These are phyloP conservation scores for Leptogaster cylindrica DNA, from an alignment of 2,888 invertebrate genomes.

Conservation along the genomic window DNA sequence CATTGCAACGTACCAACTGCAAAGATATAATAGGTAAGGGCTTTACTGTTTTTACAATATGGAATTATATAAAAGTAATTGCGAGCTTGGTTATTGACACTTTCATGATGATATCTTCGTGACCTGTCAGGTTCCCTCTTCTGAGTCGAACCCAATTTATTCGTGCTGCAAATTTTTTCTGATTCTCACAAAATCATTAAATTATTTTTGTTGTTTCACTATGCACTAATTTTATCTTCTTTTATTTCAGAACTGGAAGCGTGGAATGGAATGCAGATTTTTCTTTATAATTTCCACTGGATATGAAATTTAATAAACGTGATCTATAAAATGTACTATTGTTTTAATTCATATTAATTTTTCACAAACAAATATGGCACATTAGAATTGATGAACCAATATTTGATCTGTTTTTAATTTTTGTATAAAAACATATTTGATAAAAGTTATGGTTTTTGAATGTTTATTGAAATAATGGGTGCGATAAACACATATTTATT, in stretches of 20 bases:
- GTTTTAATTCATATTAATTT: no score
- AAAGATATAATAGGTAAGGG: background rate
- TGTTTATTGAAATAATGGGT: background rate
- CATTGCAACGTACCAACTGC: background rate
- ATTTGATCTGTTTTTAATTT: no score
- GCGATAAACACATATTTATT: constrained; percentile 50
- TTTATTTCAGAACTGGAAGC: no score
- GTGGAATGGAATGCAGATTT: no score
- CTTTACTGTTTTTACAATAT: background rate
- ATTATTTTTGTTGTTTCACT: background rate
- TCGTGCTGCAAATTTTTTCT: constrained; percentile 45
- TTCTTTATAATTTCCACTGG: no score
- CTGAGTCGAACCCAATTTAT: constrained; percentile 49
- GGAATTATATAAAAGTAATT: background rate
- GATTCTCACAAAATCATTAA: background rate
- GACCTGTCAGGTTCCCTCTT: constrained; percentile 50
- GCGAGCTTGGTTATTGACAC: background rate
- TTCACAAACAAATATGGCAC: no score
- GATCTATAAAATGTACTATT: no score
- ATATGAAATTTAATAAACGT: no score
- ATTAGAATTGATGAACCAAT: no score
- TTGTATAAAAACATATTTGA: no score
- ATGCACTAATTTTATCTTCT: background rate
- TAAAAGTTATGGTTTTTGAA: no score
- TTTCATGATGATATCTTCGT: constrained; percentile 50